Percentiles rank a stretch among this genome's conserved stretches.
Conservation (phyloP, 2,888 invertebrate species). For the Caenorhabditis drosophilae region DNA sequence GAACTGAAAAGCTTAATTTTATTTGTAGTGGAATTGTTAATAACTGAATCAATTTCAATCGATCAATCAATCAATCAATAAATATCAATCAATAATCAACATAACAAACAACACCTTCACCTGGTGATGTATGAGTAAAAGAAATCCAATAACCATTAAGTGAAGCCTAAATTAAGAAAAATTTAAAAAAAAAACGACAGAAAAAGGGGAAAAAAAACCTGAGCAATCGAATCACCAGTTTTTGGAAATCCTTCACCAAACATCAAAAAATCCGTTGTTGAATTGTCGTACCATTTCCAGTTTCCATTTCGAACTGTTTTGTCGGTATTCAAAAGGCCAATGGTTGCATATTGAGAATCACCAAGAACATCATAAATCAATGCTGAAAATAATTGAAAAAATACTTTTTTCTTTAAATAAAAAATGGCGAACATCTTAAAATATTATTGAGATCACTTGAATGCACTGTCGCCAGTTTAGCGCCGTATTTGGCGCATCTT, state of each 20-base stretch:
- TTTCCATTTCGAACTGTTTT: constrained; percentile 3
- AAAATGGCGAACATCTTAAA: constrained; percentile 12
- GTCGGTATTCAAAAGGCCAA: constrained; percentile 15
- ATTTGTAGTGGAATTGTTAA: background rate
- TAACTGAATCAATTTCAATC: too few species aligned
- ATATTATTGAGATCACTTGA: constrained; percentile 21
- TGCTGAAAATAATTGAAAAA: constrained; percentile 9
- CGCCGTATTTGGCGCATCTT: constrained; percentile 25
- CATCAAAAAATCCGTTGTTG: constrained; percentile 7
- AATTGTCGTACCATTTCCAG: constrained; percentile 26
- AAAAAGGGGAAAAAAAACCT: constrained; percentile 8
- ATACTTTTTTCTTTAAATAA: background rate
- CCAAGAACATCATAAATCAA: constrained; percentile 21
- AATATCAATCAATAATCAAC: background rate
- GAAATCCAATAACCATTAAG: constrained; percentile 31
- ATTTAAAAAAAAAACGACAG: background rate
- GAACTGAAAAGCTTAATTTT: background rate
- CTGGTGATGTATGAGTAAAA: constrained; percentile 22
- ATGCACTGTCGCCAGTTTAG: constrained; percentile 21
- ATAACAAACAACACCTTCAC: constrained; percentile 28
- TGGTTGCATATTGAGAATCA: constrained; percentile 21
- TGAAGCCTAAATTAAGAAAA: constrained; percentile 13
- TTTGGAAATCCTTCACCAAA: constrained; percentile 24
- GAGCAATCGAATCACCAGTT: constrained; percentile 27
- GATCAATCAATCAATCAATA: background rate